Base-by-base conservation (phyloP, 2,888 invertebrate genomes). In the Dryomyza anilis region DNA sequence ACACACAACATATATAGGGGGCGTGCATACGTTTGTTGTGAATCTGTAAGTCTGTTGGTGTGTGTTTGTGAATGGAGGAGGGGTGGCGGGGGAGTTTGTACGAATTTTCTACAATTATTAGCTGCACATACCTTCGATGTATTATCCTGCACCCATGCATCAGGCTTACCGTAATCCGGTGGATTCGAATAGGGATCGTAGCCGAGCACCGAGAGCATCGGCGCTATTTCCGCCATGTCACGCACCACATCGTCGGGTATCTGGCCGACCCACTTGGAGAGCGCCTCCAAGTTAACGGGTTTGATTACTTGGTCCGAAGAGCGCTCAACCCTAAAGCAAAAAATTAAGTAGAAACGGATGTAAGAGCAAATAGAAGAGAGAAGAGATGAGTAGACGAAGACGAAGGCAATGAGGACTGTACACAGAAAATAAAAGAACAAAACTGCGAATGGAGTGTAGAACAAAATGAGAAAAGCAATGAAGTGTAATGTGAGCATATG, bases 221-320 rank as follows among this genome's bases (percentile, higher is more conserved):
- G 97, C 70, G 97, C 97, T 75, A 97, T 89, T 75, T 91, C 90
- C 16, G 92, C 91, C 95, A 96, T 95, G 82, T 96, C 95, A 69
- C 88, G 88, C 69, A 96, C 89, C 67, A 98, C 96, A 85, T 98
- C 97, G 25, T 89, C 89, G 76, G 95, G 95, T 79, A 95, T 88
- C 80, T 92, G 88, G 65, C 93, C 94, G 72, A 94, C 94, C 95
- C 95, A 95, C 85, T 94, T 95, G 76, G 90, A 89, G 70, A 98
- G 87, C 55, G 98, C 98, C 84, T 98, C 98, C 78, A 95, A 86
- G 86, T 99, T 98, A 67, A 99, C 93, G 14, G 98, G 96, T 79
- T 98, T 97, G 83, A 98, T 95, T 76, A 99, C 97, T 87, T 98
- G 98, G 87, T 98, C 98, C 69, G 96, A 96, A 55, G 97, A 97